phyloP scores from a whole-genome alignment of 2,113 vertebrate genomes.

The Oxygymnocypris stewartii region DNA sequence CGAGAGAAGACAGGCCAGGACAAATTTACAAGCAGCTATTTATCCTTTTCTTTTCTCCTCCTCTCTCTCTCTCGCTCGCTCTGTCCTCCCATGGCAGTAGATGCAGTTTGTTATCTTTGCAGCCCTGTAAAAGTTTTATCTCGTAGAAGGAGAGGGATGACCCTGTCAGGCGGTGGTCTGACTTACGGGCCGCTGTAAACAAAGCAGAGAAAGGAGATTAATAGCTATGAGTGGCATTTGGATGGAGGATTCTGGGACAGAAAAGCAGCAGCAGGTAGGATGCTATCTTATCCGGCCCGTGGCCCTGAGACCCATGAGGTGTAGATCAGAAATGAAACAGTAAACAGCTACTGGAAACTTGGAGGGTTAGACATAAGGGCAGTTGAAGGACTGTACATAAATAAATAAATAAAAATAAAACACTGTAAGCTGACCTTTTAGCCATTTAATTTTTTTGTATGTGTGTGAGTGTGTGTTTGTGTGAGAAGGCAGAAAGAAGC shows the following conservation, averaged over 20 bases:
- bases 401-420: neutral
- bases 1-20: constrained; percentile 58
- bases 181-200: constrained; percentile 71
- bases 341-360: constrained; percentile 6
- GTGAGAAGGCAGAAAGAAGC: neutral
- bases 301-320: neutral
- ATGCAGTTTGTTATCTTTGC: constrained; percentile 70
- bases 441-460: neutral
- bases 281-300: neutral
- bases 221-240: constrained; percentile 59
- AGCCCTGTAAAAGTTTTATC: constrained; percentile 75
- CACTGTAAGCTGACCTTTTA: neutral
- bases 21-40: constrained; percentile 68
- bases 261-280: constrained; percentile 7
- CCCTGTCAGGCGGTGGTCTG: constrained; percentile 64
- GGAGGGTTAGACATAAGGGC: neutral
- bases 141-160: constrained; percentile 65
- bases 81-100: constrained; percentile 49
- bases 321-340: neutral
- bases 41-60: constrained; percentile 55
- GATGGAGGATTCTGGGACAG: constrained; percentile 57
- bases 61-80: neutral
- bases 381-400: constrained; percentile 5
- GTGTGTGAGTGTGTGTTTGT: neutral
- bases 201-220: constrained; percentile 70